Percentiles rank a stretch among this genome's conserved stretches.
Conservation (phyloP, 2,888 invertebrate species). For the Anaspis maculata region DNA sequence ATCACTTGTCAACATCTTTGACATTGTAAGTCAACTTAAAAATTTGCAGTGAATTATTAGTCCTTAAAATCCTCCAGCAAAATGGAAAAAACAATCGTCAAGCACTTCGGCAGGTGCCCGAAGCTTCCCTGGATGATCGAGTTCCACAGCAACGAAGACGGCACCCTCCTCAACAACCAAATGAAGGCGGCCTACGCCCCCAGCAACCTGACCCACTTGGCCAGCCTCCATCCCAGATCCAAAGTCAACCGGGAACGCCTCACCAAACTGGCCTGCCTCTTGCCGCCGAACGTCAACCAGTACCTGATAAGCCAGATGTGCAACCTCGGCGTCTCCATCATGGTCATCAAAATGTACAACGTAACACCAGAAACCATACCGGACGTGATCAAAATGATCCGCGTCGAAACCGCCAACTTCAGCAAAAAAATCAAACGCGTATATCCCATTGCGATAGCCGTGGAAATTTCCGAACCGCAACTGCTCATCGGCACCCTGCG, state of each 20-base stretch:
- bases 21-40: no score
- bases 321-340: conserved; percentile 47
- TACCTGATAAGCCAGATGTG: conserved; percentile 43
- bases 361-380: conserved; percentile 42
- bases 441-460: conserved; percentile 73
- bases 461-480: conserved; percentile 80
- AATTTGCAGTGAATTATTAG: conserved; percentile 16
- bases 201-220: conserved; percentile 45
- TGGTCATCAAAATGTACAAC: conserved; percentile 40
- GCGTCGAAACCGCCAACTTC: conserved; percentile 47
- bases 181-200: conserved; percentile 44
- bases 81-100: conserved; percentile 7
- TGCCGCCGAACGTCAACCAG: conserved; percentile 31
- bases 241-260: conserved; percentile 44
- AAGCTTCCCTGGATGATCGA: conserved; percentile 40
- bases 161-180: conserved; percentile 44
- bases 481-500: conserved; percentile 74
- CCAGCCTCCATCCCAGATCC: conserved; percentile 42
- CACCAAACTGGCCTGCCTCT: conserved; percentile 49
- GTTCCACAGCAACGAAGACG: conserved; percentile 32
- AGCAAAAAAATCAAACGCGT: conserved; percentile 52
- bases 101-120: conserved; percentile 22
- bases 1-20: no score
- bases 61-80: not conserved
- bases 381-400: conserved; percentile 42